phyloP scores from a whole-genome alignment of 1,140 invertebrate species.

The Ceratina australensis region DNA sequence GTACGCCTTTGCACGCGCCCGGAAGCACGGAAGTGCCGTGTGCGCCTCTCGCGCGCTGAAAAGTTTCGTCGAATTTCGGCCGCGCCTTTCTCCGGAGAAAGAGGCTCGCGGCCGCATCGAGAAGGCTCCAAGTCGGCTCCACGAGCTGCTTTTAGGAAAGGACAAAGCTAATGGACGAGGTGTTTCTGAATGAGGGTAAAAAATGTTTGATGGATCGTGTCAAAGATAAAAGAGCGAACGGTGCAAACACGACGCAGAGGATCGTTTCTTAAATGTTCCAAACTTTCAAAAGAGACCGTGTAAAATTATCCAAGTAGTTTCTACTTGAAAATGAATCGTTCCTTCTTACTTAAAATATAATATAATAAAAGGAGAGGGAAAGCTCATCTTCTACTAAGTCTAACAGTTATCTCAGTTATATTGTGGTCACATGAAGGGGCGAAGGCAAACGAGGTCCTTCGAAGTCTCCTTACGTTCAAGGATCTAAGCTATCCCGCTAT shows the following conservation, averaged over 20 bases:
- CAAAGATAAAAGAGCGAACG: not conserved
- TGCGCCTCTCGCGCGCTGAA: not conserved
- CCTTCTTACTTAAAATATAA: too few relatives aligned
- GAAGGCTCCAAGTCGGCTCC: not conserved
- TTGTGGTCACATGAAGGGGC: not conserved
- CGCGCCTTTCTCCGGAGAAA: not conserved
- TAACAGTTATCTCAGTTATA: too few relatives aligned
- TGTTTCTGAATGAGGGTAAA: not conserved
- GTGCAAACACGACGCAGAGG: slow-evolving; percentile 14
- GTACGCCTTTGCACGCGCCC: slow-evolving; percentile 5
- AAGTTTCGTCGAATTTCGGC: not conserved
- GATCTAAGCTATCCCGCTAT: slow-evolving; percentile 72
- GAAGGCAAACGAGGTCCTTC: slow-evolving; percentile 29
- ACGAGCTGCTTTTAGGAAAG: not conserved
- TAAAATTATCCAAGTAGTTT: too few relatives aligned
- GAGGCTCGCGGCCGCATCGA: not conserved
- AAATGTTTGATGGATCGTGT: not conserved
- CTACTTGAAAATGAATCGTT: too few relatives aligned
- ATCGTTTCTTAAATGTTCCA: slow-evolving; percentile 15
- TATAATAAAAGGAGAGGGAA: too few relatives aligned
- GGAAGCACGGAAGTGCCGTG: too few relatives aligned
- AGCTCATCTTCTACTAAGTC: too few relatives aligned
- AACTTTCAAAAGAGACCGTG: too few relatives aligned
- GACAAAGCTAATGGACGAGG: not conserved
- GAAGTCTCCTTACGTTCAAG: slow-evolving; percentile 57